Base-by-base conservation (phyloP, 2,113 vertebrate genomes). In the Alethe diademata region DNA sequence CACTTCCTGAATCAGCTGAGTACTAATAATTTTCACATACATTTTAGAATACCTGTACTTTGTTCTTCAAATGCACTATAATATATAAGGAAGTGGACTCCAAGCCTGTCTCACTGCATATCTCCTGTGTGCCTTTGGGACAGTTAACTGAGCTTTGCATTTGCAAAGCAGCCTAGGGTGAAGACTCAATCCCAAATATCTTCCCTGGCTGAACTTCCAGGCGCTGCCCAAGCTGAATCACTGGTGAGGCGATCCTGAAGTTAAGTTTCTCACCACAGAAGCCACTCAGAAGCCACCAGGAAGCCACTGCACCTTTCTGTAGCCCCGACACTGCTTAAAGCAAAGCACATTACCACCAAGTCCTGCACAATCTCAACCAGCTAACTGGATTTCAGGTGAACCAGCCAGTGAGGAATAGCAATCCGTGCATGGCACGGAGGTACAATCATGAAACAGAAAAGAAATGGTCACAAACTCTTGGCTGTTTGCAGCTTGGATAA, bases 201-300 rank as follows among this genome's bases (percentile, higher is more conserved):
- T 70, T 73, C 51, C 42, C 25, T 66, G 42, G 20, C 24, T 85
- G 78, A 81, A 57, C 4, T 66, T 66, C 24, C 65, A 53, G 24
- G 31, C 2, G 1, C 57, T 65, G 16, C 33, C 78, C 31, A 54
- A 31, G 28, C 28, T 65, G 58, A 38, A 40, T 33, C 22, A 45
- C 19, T 28, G 64, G 42, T 0, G 3, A 61, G 54, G 40, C 0
- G 0, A n/a, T 76, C 47, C 54, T 76, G 54, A 76, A 48, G 16
- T 40, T 20, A 29, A 26, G 8, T 53, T 91, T 87, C 60, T 70
- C 19, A 31, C 36, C 6, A 1, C 0, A 40, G 31, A 65, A 80
- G 67, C 20, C 50, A 57, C 9, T 4, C 0, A 40, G 40, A 69
- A 80, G 67, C 24, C 51, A 54, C 9, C 5, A 36, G 8, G 48